Evolutionary conservation across 2,888 invertebrate species (phyloP).

Genomic region (Adelphocoris suturalis): DNA sequence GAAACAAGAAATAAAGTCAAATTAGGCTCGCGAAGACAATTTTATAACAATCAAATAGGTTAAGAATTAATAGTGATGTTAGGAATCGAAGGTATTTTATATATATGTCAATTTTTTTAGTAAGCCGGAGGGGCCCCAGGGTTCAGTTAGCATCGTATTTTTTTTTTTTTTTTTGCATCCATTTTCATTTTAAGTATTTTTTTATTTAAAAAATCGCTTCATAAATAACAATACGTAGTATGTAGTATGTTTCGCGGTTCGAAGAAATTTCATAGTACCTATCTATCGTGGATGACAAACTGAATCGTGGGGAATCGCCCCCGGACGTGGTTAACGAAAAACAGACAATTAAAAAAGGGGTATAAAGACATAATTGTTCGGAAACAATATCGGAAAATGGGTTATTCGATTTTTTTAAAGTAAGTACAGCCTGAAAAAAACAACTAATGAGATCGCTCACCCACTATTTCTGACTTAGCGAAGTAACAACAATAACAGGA

Average conservation of each 20-base stretch:
- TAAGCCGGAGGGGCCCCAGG: conserved; percentile 66
- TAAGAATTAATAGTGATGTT: conserved; percentile 62
- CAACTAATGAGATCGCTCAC: conserved; percentile 69
- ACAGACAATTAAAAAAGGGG: conserved; percentile 20
- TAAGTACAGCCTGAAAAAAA: conserved; percentile 62
- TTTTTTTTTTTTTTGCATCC: background rate
- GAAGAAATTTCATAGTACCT: background rate
- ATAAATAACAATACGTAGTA: conserved; percentile 28
- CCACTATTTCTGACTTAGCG: conserved; percentile 70
- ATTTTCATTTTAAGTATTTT: conserved; percentile 27
- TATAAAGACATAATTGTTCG: conserved; percentile 25
- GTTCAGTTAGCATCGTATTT: conserved; percentile 65
- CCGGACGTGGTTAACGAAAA: conserved; percentile 32
- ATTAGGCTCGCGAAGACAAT: conserved; percentile 33
- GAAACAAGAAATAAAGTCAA: conserved; percentile 47
- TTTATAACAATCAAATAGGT: conserved; percentile 43
- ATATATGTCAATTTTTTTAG: conserved; percentile 54
- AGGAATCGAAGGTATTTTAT: conserved; percentile 33
- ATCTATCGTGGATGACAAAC: conserved; percentile 48
- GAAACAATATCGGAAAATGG: background rate
- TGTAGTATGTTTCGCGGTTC: conserved; percentile 37
- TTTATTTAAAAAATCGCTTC: conserved; percentile 49
- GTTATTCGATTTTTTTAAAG: conserved; percentile 41
- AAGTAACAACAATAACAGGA: conserved; percentile 70
- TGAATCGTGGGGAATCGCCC: conserved; percentile 59